Conservation (phyloP, 2,113 vertebrate species). For the Paracanthobrama guichenoti region DNA sequence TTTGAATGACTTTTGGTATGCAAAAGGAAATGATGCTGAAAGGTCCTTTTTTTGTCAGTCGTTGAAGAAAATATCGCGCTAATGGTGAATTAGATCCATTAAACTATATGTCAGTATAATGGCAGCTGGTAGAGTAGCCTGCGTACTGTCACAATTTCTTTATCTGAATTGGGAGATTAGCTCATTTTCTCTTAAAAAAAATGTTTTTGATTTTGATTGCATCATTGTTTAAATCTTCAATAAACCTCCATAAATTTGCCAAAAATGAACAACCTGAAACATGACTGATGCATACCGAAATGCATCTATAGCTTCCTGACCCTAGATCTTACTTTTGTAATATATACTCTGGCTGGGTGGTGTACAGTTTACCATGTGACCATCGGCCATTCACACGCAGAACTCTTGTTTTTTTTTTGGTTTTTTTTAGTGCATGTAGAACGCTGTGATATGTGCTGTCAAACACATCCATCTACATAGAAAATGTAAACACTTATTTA, state of each 20-base stretch:
- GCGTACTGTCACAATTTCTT: constrained; percentile 71
- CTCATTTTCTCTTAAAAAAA: constrained; percentile 50
- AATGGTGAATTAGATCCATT: constrained; percentile 78
- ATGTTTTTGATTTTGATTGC: background rate
- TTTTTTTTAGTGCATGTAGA: too few species aligned
- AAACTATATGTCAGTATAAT: constrained; percentile 68
- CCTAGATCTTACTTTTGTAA: background rate
- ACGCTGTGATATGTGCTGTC: too few species aligned
- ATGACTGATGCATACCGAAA: background rate
- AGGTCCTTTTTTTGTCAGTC: constrained; percentile 66
- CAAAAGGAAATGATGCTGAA: constrained; percentile 73
- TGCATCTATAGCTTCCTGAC: background rate
- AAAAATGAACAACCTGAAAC: background rate
- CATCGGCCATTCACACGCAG: background rate
- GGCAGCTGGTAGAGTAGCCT: constrained; percentile 65
- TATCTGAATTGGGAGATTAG: constrained; percentile 68
- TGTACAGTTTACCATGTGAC: background rate
- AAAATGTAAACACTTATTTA: too few species aligned
- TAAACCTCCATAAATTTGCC: background rate
- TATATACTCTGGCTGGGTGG: background rate
- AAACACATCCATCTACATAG: too few species aligned
- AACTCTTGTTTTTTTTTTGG: too few species aligned
- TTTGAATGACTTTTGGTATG: constrained; percentile 81
- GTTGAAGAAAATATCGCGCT: constrained; percentile 72
- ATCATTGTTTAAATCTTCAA: constrained; percentile 8